A percentile compares a stretch with the other conserved stretches of the same genome.
Evolutionary conservation across 2,113 vertebrate species (phyloP).

Genomic region (Cyanocitta stelleri): DNA sequence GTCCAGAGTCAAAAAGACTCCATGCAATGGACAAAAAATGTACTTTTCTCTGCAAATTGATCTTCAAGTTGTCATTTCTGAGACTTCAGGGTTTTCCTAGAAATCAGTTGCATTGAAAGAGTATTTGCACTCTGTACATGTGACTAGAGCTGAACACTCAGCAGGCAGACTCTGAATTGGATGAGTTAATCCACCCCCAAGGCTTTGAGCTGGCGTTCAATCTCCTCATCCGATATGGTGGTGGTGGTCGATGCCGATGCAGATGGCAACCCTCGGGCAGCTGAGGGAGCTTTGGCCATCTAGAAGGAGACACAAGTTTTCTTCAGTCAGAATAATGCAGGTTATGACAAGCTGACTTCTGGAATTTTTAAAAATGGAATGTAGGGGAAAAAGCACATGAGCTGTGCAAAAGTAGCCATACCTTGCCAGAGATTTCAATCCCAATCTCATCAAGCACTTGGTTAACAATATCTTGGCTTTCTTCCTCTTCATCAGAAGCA

Average conservation of each 20-base stretch:
- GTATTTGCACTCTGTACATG: conserved; percentile 23
- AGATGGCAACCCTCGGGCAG: conserved; percentile 82
- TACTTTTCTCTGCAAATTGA: not conserved
- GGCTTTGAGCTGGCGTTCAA: conserved; percentile 93
- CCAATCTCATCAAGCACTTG: conserved; percentile 98
- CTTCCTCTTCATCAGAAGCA: conserved; percentile 94
- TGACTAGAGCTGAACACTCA: not conserved
- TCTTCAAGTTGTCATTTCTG: conserved; percentile 19
- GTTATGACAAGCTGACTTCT: not conserved
- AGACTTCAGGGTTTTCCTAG: conserved; percentile 34
- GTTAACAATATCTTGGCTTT: conserved; percentile 96
- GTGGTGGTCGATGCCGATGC: conserved; percentile 79
- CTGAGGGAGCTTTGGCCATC: conserved; percentile 94
- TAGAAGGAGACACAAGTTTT: conserved; percentile 52
- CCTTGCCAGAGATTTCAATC: conserved; percentile 97
- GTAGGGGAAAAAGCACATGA: not conserved
- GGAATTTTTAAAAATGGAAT: not conserved
- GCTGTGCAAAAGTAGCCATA: conserved; percentile 27
- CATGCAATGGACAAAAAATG: not conserved
- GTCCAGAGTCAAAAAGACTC: not conserved
- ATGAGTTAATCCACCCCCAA: conserved; percentile 87
- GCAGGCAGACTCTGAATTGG: not conserved
- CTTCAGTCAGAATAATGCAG: not conserved
- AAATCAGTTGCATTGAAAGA: conserved; percentile 54
- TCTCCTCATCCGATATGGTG: conserved; percentile 94